Evolutionary conservation across 1,140 invertebrate species (phyloP).

Genomic region (Drosophila nebulosa): DNA sequence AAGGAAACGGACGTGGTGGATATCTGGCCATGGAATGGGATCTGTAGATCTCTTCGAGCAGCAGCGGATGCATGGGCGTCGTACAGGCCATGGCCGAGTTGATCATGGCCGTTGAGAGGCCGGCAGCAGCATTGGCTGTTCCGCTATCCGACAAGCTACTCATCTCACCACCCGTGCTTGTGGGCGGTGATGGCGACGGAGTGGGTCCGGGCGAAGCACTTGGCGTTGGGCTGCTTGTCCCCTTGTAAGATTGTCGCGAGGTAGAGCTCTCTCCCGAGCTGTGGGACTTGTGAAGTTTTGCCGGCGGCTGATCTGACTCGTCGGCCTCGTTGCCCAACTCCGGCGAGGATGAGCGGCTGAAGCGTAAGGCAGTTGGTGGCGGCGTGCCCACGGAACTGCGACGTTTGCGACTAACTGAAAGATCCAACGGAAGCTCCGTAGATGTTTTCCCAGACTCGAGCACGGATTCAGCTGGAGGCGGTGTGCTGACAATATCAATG

Average conservation of each 20-base stretch:
- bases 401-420: constrained; percentile 83
- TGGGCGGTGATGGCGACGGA: constrained; percentile 80
- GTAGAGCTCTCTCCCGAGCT: constrained; percentile 55
- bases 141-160: constrained; percentile 64
- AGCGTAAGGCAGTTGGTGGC: neutral
- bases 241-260: constrained; percentile 54
- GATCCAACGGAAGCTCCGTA: constrained; percentile 87
- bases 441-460: constrained; percentile 12
- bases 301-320: constrained; percentile 4
- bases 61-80: constrained; percentile 87
- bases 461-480: constrained; percentile 49
- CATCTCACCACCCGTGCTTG: constrained; percentile 64
- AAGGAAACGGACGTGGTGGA: constrained; percentile 83
- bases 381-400: constrained; percentile 6
- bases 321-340: constrained; percentile 28
- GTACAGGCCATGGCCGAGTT: constrained; percentile 88
- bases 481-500: constrained; percentile 71
- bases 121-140: neutral
- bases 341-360: constrained; percentile 20
- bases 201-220: constrained; percentile 66
- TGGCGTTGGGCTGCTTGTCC: constrained; percentile 56
- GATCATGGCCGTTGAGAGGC: neutral
- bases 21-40: constrained; percentile 21
- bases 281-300: constrained; percentile 44
- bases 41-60: constrained; percentile 88